Evolutionary conservation across 2,797 vertebrate genomes (phyloP).

Genomic region (Gobionotothen gibberifrons): DNA sequence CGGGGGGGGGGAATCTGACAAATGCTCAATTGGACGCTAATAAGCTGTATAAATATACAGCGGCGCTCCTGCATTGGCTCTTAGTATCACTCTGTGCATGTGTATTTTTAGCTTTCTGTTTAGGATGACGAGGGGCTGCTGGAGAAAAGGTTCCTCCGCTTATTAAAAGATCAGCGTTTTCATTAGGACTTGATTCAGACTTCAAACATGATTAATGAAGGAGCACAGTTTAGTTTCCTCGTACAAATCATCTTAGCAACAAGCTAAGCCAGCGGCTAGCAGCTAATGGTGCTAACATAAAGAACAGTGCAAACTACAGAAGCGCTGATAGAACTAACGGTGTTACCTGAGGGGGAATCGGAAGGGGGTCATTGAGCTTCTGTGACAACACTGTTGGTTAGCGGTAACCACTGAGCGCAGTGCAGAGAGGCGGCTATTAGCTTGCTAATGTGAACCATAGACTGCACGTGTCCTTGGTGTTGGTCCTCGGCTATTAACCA

Average conservation of each 20-base stretch:
- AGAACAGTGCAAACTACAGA: no score
- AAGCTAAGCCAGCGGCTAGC: neutral
- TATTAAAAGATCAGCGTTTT: conserved; percentile 55
- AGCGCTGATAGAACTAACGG: no score
- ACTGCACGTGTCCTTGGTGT: no score
- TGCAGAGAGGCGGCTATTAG: no score
- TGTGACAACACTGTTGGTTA: no score
- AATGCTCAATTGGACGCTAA: conserved; percentile 83
- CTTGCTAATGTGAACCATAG: no score
- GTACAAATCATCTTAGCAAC: conserved; percentile 23
- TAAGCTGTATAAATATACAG: conserved; percentile 80
- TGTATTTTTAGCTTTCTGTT: conserved; percentile 66
- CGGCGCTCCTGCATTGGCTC: conserved; percentile 68
- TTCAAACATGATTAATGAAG: conserved; percentile 44
- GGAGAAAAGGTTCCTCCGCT: conserved; percentile 33
- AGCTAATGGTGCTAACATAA: no score
- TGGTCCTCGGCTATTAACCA: no score
- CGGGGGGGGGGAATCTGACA: conserved; percentile 70
- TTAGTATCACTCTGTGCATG: conserved; percentile 62
- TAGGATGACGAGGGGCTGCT: conserved; percentile 41
- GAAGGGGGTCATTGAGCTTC: no score
- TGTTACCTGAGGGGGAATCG: no score
- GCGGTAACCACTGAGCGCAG: no score
- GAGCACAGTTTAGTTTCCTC: conserved; percentile 16
- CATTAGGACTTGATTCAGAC: conserved; percentile 40